These are phyloP conservation scores for Clusia tigrina DNA, from an alignment of 2,888 invertebrate species.

Conservation along the genomic window DNA sequence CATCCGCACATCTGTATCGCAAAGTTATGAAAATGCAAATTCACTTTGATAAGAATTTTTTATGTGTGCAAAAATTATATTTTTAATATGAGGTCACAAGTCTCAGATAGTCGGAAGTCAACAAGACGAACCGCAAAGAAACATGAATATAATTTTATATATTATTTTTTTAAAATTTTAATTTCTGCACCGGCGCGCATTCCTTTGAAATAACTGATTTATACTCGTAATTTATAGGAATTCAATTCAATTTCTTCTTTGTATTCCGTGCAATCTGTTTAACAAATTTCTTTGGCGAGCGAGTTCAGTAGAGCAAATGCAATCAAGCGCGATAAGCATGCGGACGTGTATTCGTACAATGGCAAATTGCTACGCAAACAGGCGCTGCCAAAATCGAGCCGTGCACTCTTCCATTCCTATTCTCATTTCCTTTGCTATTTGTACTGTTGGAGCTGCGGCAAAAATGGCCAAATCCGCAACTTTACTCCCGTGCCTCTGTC, in stretches of 20 bases:
- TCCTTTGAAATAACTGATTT: too few species aligned
- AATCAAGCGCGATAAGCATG: background rate
- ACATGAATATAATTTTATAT: background rate
- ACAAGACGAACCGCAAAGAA: background rate
- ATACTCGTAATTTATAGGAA: background rate
- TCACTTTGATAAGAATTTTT: background rate
- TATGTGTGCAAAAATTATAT: background rate
- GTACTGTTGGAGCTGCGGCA: too few species aligned
- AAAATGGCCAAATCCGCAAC: background rate
- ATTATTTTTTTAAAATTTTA: background rate
- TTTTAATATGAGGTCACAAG: background rate
- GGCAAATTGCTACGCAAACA: too few species aligned
- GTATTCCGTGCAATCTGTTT: background rate
- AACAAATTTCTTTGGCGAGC: background rate
- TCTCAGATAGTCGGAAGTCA: background rate
- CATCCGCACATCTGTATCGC: too few species aligned
- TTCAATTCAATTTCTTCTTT: background rate
- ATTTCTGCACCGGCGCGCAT: too few species aligned
- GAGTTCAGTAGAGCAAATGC: background rate
- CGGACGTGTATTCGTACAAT: too few species aligned
- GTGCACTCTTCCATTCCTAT: background rate
- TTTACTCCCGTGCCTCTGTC: background rate
- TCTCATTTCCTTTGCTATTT: background rate
- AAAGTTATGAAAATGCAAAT: conserved; percentile 5
- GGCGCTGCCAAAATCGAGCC: background rate